Evolutionary conservation across 2,113 vertebrate genomes (phyloP), one percentile per base, ranked within the genome.

Genomic region (Sinosuthora webbiana): DNA sequence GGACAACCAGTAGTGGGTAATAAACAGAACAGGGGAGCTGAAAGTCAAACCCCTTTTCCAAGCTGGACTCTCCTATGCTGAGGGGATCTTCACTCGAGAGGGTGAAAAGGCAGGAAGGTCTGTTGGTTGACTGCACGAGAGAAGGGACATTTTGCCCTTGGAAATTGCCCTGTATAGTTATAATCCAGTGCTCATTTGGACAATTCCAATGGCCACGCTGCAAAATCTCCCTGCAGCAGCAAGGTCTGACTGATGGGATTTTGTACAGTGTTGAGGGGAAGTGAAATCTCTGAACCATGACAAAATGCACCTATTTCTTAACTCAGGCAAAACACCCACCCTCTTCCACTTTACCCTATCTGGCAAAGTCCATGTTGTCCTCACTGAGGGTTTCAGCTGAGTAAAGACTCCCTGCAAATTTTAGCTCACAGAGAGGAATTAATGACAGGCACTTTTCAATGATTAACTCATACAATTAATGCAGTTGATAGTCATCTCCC

Each of bases 401-500:
- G n/a, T 62, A 73, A 93, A 81, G 49, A 28, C 27, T 90, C 27
- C 17, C 22, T 70, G 42, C 15, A 39, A 96, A 59, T 8, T 93
- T 63, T 59, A 90, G 55, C n/a, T 95, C 60, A 65, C 55, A 44
- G 42, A 50, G 59, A 80, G 55, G 71, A 93, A 89, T 79, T 75
- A 84, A 86, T 90, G 68, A 78, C 75, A 96, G 83, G 37, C 13
- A 83, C 44, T 83, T 90, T 95, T 88, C 52, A 94, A 59, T 86
- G 4, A 93, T 91, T 85, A 94, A 93, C 75, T 85, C 42, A 12
- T 42, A 65, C 13, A 74, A 60, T 13, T 78, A 81, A 94, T 49
- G 74, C 16, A 67, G 67, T 9, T 78, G 85, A 92, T 49, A 83
- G 22, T 68, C 42, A 57, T 63, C 63, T 80, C 70, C 76, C 39